phyloP scores from a whole-genome alignment of 2,888 invertebrate genomes.

The Sphecodes monilicornis region DNA sequence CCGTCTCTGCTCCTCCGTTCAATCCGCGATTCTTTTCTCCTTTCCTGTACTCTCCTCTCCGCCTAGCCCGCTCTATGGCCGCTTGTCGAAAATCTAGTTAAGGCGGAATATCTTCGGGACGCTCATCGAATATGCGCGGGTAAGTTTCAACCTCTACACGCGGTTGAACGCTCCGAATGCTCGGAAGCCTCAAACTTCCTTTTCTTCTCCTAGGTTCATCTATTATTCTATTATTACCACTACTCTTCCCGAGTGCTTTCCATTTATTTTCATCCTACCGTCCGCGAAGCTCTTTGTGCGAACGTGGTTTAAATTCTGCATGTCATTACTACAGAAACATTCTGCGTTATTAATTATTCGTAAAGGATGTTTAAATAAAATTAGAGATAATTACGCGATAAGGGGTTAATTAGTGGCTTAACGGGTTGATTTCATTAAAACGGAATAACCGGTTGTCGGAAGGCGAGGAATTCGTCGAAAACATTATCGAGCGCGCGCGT shows the following conservation, averaged over 20 bases:
- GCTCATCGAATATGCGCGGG: slow-evolving; percentile 1
- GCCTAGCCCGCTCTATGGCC: not conserved
- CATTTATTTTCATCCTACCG: not conserved
- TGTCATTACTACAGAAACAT: not conserved
- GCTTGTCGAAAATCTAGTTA: slow-evolving; percentile 4
- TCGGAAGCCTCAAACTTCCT: not conserved
- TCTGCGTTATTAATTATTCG: not conserved
- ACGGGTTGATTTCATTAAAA: no score
- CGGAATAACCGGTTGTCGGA: not conserved
- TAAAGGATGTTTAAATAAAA: no score
- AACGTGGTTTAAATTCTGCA: not conserved
- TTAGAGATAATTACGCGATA: no score
- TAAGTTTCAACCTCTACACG: not conserved
- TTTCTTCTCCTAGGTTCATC: not conserved
- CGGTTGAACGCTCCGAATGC: not conserved
- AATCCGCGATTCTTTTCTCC: not conserved
- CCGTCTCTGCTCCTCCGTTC: not conserved
- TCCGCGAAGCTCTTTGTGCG: not conserved
- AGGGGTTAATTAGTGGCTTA: no score
- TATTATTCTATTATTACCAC: not conserved
- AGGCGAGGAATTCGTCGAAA: not conserved
- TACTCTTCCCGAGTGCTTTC: not conserved
- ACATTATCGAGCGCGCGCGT: not conserved
- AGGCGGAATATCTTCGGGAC: not conserved
- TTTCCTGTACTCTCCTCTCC: not conserved